Percentiles rank a stretch among this genome's conserved stretches.
These are phyloP conservation scores for Sturmia bella DNA, from an alignment of 2,888 invertebrate species.

Conservation along the genomic window DNA sequence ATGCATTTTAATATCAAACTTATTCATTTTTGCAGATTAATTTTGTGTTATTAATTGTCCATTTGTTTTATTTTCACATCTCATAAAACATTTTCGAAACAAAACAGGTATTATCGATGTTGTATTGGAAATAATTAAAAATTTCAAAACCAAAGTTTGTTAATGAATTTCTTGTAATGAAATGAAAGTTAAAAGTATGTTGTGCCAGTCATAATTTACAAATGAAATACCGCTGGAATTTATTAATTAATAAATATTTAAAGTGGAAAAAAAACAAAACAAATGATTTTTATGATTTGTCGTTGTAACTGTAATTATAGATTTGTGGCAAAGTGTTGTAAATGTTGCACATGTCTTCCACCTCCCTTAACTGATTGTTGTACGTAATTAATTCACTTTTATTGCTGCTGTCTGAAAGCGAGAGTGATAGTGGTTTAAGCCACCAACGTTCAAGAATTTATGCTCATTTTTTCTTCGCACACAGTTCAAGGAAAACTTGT, in stretches of 20 bases:
- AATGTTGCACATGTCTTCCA: no score
- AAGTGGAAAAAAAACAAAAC: no score
- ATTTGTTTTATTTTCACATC: no score
- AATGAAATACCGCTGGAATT: background rate
- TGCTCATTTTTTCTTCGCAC: conserved; percentile 28
- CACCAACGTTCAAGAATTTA: background rate
- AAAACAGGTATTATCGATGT: no score
- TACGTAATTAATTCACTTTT: conserved; percentile 28
- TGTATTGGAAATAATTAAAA: conserved; percentile 2
- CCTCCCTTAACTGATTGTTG: background rate
- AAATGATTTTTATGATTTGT: background rate
- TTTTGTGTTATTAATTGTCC: background rate
- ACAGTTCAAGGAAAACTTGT: conserved; percentile 58
- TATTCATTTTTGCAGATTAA: no score
- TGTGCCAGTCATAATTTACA: conserved; percentile 27
- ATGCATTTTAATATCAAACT: no score
- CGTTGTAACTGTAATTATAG: conserved; percentile 6
- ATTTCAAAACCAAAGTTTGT: background rate
- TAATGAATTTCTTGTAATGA: conserved; percentile 1
- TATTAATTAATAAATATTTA: background rate
- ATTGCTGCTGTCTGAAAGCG: conserved; percentile 17
- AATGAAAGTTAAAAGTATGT: conserved; percentile 28
- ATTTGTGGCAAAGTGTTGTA: no score
- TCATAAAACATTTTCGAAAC: no score
- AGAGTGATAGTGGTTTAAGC: conserved; percentile 45